Evolutionary conservation across 1,140 invertebrate species (phyloP).

Genomic region (Panagrolaimus sp.): DNA sequence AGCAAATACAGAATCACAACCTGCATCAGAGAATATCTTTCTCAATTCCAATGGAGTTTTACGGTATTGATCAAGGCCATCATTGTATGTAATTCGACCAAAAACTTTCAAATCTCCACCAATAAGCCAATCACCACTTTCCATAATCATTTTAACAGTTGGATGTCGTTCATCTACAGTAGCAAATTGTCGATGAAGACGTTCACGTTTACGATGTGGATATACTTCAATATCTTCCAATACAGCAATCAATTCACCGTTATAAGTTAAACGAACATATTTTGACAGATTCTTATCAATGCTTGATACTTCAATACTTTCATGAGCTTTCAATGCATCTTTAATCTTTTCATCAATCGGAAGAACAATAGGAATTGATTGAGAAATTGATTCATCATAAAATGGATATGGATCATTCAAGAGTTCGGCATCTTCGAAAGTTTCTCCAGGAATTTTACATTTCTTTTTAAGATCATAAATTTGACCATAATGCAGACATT

Average conservation of each 20-base stretch:
- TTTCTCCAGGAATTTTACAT: constrained; percentile 25
- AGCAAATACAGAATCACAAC: constrained; percentile 92
- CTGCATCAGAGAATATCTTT: constrained; percentile 70
- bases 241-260: constrained; percentile 74
- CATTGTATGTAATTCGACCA: constrained; percentile 84
- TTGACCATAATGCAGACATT: constrained; percentile 86
- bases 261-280: constrained; percentile 65
- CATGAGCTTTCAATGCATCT: constrained; percentile 65
- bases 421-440: not conserved
- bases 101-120: constrained; percentile 83
- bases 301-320: constrained; percentile 56
- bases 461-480: constrained; percentile 66
- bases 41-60: constrained; percentile 87
- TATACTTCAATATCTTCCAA: constrained; percentile 85
- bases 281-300: not conserved
- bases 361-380: constrained; percentile 90
- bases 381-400: constrained; percentile 66
- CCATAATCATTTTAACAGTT: constrained; percentile 83
- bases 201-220: constrained; percentile 86
- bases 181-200: constrained; percentile 84
- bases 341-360: constrained; percentile 72
- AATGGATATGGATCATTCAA: constrained; percentile 59
- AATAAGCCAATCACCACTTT: constrained; percentile 88
- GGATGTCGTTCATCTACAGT: constrained; percentile 82
- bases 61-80: constrained; percentile 88